Evolutionary conservation across 1,140 invertebrate species (phyloP), one percentile per base, ranked within the genome.

Genomic region (Campoletis sonorensis): DNA sequence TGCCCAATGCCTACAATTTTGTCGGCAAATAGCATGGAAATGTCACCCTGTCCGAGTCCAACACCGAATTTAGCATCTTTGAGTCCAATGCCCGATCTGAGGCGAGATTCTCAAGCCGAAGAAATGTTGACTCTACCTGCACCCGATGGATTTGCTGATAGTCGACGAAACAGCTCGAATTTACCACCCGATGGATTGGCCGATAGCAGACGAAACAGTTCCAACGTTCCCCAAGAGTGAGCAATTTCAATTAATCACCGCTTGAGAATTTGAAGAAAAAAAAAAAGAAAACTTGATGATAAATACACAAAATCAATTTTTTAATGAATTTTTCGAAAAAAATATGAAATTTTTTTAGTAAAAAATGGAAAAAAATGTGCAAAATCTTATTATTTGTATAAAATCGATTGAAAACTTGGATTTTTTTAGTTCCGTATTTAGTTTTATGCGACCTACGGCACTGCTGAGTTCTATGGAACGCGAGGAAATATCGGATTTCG

Each of bases 141-240:
- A 33, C 96, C 96, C 16, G 94, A 94, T 54, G 95, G 95, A 85
- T 96, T 96, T 88, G 96, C 95, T 7, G 95, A 96, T 82, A 93
- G 93, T 82, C 93, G 95, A 85, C 93, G 95, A 64, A 93, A 94
- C 27, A 95, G 94, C 49, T 94, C 94, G 2, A 94, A 94, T 67
- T 92, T 94, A n/a, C 93, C 93, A 33, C n/a, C 33, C n/a, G 76
- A 78, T 27, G 54, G 54, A 18, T 77, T 77, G 15, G 67, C 13
- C 54, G 73, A 40, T 80, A 93, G 93, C 82, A 93, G 95, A 85
- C 93, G 95, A 72, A 94, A 94, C 33, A 95, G 94, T 64, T 95
- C 94, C 1, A 94, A 94, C 70, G 92, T 94, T 15, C 93, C 92
- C 23, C 94, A 94, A 83, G 88, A 82, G 91, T 92, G 87, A 81